Evolutionary conservation across 2,888 invertebrate species (phyloP), one percentile per base, ranked within the genome.

Genomic region (Idaea straminata): DNA sequence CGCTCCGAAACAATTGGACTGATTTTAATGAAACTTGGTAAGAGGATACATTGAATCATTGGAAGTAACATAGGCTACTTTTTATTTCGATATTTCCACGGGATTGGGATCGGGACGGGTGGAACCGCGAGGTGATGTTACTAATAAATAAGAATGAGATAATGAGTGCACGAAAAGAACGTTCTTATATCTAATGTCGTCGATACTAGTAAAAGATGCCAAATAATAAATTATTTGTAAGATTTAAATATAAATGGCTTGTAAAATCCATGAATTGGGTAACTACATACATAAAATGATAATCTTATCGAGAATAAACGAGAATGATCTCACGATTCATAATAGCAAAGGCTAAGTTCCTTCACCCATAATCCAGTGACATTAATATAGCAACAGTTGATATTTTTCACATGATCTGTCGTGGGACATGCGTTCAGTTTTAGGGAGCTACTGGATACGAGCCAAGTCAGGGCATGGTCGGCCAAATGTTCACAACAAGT

Each of bases 401-500:
- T 47, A 47, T 47, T 47, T 47, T 47, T 47, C 47, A 47, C 47
- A 47, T 47, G 47, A 10, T 47, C 13, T 47, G 47, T 47, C 47
- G 47, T 47, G 47, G 47, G 47, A 47, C 47, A 47, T 47, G 10
- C 47, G 47, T 10, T 47, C 38, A 13, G 38, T 38, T 38, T 38
- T 6, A 13, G 47, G 25, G 47, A 47, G 47, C 13, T 7, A 47
- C 47, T 47, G 47, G 47, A 47, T 13, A 13, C 47, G 47, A 10
- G 47, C 47, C 47, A 47, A 47, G 47, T 47, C 47, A 0, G 47
- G 10, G 10, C 13, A 7, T 10, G 10, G 47, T 47, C 47, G 47
- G 47, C 47, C 47, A 47, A 47, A 47, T 47, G 47, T 47, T 47
- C 47, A 47, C 47, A 47, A 47, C 47, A 47, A 47, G 47, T 47